Percentiles rank a stretch among this genome's conserved stretches.
phyloP scores from a whole-genome alignment of 2,797 vertebrate species.

The Cephalopachus bancanus region DNA sequence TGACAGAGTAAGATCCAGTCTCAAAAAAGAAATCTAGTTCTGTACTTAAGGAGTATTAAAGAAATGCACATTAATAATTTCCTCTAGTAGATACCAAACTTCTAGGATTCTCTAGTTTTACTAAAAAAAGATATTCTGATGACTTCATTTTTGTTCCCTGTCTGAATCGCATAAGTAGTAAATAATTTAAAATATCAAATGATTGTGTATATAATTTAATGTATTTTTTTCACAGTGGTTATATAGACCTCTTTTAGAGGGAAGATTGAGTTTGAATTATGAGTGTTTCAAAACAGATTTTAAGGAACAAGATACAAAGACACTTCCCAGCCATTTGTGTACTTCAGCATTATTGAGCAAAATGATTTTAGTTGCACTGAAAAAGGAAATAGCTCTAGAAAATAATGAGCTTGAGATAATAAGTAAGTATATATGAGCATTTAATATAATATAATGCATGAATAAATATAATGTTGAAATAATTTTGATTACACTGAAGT shows the following conservation, averaged over 20 bases:
- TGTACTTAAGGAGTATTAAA: background rate
- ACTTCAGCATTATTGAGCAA: conserved; percentile 93
- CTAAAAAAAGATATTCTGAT: conserved; percentile 14
- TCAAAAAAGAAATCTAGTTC: too few relatives aligned
- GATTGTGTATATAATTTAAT: conserved; percentile 26
- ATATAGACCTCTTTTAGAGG: conserved; percentile 92
- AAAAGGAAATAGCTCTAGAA: conserved; percentile 83
- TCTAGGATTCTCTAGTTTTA: background rate
- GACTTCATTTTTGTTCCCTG: background rate
- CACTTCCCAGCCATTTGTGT: conserved; percentile 94
- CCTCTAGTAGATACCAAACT: background rate
- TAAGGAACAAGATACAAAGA: conserved; percentile 87
- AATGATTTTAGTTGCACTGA: conserved; percentile 88
- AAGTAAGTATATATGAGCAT: conserved; percentile 89
- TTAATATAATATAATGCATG: conserved; percentile 46
- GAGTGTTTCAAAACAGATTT: conserved; percentile 89
- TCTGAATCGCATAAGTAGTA: conserved; percentile 26
- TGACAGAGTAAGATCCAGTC: too few relatives aligned
- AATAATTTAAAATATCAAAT: conserved; percentile 7
- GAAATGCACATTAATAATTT: background rate
- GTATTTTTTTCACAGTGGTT: conserved; percentile 92
- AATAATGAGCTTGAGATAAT: conserved; percentile 89
- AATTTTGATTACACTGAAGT: background rate
- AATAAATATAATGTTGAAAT: conserved; percentile 1
- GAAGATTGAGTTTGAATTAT: conserved; percentile 91